Percentiles rank a stretch among this genome's conserved stretches.
Evolutionary conservation across 2,888 invertebrate species (phyloP).

Genomic region (Aricia artaxerxes): DNA sequence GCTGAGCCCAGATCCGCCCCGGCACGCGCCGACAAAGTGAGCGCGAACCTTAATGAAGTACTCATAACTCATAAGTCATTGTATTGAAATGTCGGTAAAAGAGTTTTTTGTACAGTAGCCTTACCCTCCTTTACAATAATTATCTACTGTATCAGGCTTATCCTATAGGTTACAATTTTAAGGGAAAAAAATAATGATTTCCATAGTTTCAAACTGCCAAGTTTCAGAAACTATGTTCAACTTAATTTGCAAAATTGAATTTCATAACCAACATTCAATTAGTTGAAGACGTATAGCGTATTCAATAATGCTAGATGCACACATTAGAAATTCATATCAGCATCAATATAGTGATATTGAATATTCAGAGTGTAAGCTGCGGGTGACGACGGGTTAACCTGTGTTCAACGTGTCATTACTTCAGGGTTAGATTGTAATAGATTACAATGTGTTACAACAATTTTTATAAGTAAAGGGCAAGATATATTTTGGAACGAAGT

Average conservation of each 20-base stretch:
- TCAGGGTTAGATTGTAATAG: background rate
- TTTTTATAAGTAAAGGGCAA: no score
- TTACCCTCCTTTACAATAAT: no score
- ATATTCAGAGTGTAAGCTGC: slow-evolving; percentile 35
- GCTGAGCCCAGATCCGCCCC: no score
- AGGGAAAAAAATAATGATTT: background rate
- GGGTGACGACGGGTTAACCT: background rate
- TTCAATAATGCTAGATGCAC: slow-evolving; percentile 15
- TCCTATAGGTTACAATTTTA: no score
- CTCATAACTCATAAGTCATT: no score
- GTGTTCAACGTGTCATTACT: background rate
- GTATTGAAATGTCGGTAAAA: no score
- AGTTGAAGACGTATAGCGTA: background rate
- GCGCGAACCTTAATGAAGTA: no score
- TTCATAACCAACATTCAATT: background rate
- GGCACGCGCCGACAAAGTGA: no score
- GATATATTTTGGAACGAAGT: no score
- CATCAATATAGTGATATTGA: slow-evolving; percentile 39
- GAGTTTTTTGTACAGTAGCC: no score
- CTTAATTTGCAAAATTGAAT: background rate
- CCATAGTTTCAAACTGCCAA: background rate
- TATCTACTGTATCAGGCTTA: no score
- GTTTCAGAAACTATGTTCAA: background rate
- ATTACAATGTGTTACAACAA: no score
- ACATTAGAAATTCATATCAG: slow-evolving; percentile 34